Evolutionary conservation across 1,140 invertebrate species (phyloP).

Genomic region (Aphis craccivora): DNA sequence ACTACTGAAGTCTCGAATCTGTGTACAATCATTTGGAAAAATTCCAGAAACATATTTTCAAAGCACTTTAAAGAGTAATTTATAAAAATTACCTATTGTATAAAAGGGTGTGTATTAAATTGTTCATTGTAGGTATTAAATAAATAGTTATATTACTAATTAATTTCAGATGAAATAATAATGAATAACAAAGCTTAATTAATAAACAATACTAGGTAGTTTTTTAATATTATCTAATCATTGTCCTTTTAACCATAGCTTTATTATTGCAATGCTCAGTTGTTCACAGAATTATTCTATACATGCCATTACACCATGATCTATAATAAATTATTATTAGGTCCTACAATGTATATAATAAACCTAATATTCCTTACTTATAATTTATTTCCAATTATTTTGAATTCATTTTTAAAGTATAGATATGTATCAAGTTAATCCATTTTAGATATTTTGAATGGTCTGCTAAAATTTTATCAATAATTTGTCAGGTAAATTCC

Average conservation of each 20-base stretch:
- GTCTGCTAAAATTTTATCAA: no score
- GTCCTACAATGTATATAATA: background rate
- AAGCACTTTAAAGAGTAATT: background rate
- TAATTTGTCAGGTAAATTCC: no score
- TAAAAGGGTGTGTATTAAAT: background rate
- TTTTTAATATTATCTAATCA: background rate
- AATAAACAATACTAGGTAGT: background rate
- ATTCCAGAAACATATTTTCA: background rate
- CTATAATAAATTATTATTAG: background rate
- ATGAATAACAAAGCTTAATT: background rate
- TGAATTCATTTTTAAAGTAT: background rate
- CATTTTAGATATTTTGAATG: no score
- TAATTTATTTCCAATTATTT: background rate
- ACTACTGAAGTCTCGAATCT: background rate
- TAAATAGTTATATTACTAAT: background rate
- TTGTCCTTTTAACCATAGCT: background rate
- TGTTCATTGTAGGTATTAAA: background rate
- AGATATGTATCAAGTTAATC: no score
- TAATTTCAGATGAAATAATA: background rate
- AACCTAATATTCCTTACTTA: background rate
- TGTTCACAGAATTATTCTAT: background rate
- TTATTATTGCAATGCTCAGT: background rate
- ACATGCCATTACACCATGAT: background rate
- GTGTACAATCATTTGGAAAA: background rate
- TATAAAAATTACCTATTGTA: background rate